Evolutionary conservation across 2,888 invertebrate genomes (phyloP).

Genomic region (Matsumyia berberina): DNA sequence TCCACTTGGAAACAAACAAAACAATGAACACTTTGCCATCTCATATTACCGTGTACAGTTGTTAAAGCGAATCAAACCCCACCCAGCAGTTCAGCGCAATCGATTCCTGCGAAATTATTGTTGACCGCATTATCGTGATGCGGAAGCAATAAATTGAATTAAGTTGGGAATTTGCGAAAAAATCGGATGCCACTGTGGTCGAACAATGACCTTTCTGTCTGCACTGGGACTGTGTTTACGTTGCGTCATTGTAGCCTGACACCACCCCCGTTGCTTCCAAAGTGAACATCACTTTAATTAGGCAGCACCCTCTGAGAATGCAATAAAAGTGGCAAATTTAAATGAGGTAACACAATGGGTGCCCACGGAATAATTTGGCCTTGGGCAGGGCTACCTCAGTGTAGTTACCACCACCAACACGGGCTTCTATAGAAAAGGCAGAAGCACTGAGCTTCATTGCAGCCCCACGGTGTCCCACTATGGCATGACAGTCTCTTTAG

Average conservation of each 20-base stretch:
- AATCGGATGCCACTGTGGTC: neutral
- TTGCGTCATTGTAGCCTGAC: neutral
- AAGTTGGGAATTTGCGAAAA: neutral
- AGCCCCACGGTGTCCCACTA: constrained; percentile 14
- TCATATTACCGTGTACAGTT: constrained; percentile 1
- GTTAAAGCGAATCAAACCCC: neutral
- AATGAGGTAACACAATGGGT: constrained; percentile 13
- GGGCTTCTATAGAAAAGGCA: constrained; percentile 13
- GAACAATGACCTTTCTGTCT: constrained; percentile 19
- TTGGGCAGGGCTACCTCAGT: neutral
- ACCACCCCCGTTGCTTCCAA: neutral
- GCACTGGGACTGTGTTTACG: too few relatives aligned
- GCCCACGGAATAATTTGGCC: constrained; percentile 16
- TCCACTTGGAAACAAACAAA: neutral
- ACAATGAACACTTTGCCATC: constrained; percentile 1
- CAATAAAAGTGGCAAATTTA: constrained; percentile 33
- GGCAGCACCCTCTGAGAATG: neutral
- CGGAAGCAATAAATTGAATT: constrained; percentile 37
- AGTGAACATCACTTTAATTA: constrained; percentile 18
- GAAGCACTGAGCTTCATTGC: constrained; percentile 7
- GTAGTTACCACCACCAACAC: constrained; percentile 1
- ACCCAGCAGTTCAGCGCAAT: constrained; percentile 4
- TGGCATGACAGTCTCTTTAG: constrained; percentile 30
- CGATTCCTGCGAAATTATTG: constrained; percentile 8
- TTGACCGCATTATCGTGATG: constrained; percentile 32